Evolutionary conservation across 2,888 invertebrate species (phyloP).

Genomic region (Entomobrya proxima): DNA sequence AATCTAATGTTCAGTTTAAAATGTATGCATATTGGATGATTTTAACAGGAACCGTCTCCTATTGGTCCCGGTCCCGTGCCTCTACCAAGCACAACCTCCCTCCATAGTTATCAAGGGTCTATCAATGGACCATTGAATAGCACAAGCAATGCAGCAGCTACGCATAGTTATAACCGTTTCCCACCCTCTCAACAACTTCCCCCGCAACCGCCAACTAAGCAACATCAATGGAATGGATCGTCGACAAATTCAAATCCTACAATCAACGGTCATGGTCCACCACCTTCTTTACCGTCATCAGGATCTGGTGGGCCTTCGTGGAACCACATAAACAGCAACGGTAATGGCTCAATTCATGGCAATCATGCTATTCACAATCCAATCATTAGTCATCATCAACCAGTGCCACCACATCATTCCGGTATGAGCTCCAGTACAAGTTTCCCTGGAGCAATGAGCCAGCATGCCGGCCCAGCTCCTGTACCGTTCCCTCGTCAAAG

Average conservation of each 20-base stretch:
- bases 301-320: constrained; percentile 42
- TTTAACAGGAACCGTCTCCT: constrained; percentile 68
- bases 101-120: constrained; percentile 67
- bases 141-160: constrained; percentile 67
- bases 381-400: constrained; percentile 50
- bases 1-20: neutral
- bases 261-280: constrained; percentile 59
- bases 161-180: constrained; percentile 52
- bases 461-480: constrained; percentile 62
- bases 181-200: constrained; percentile 51
- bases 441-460: constrained; percentile 73
- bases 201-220: constrained; percentile 60
- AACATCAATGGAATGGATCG: constrained; percentile 68
- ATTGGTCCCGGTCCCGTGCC: constrained; percentile 65
- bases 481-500: constrained; percentile 53
- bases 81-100: constrained; percentile 59
- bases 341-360: constrained; percentile 59
- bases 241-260: neutral
- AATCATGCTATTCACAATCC: constrained; percentile 31
- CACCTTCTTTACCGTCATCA: constrained; percentile 24
- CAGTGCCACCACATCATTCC: constrained; percentile 25
- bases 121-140: constrained; percentile 56
- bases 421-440: constrained; percentile 73
- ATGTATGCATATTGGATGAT: neutral
- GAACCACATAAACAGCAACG: constrained; percentile 60